phyloP scores from a whole-genome alignment of 2,888 invertebrate genomes.

The Neocrepidodera transversa region DNA sequence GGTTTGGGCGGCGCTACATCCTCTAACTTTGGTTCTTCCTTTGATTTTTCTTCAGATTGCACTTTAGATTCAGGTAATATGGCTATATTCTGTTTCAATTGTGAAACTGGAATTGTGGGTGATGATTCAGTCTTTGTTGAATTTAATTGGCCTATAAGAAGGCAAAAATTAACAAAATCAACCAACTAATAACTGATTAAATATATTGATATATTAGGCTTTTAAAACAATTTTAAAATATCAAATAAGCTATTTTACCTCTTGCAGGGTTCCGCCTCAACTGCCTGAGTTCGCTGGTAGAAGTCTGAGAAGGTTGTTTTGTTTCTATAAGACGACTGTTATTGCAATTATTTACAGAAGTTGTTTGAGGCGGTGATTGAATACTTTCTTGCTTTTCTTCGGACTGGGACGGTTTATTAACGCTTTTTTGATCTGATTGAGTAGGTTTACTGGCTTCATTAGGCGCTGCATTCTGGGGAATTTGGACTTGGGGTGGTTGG shows the following conservation, averaged over 20 bases:
- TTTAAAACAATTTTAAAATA: too few relatives aligned
- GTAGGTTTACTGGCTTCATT: background rate
- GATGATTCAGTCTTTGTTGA: constrained; percentile 31
- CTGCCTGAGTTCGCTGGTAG: constrained; percentile 53
- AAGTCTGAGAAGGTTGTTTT: constrained; percentile 39
- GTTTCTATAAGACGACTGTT: constrained; percentile 46
- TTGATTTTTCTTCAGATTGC: constrained; percentile 14
- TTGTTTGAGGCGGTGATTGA: background rate
- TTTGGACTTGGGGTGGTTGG: constrained; percentile 1
- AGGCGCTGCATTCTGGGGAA: background rate
- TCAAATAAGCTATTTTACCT: constrained; percentile 37
- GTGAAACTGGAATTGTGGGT: constrained; percentile 22
- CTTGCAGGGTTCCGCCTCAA: constrained; percentile 46
- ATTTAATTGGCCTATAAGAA: constrained; percentile 20
- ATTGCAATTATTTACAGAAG: constrained; percentile 42
- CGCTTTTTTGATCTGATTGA: constrained; percentile 4
- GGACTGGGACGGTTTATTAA: constrained; percentile 20
- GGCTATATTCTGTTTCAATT: constrained; percentile 19
- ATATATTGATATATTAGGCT: too few relatives aligned
- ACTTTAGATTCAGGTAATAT: constrained; percentile 20
- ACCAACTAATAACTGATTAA: too few relatives aligned
- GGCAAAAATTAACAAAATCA: too few relatives aligned
- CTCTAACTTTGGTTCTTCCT: background rate
- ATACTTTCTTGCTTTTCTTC: constrained; percentile 37
- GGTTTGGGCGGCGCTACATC: background rate